phyloP scores from a whole-genome alignment of 2,888 invertebrate species.

The Isoperla grammatica region DNA sequence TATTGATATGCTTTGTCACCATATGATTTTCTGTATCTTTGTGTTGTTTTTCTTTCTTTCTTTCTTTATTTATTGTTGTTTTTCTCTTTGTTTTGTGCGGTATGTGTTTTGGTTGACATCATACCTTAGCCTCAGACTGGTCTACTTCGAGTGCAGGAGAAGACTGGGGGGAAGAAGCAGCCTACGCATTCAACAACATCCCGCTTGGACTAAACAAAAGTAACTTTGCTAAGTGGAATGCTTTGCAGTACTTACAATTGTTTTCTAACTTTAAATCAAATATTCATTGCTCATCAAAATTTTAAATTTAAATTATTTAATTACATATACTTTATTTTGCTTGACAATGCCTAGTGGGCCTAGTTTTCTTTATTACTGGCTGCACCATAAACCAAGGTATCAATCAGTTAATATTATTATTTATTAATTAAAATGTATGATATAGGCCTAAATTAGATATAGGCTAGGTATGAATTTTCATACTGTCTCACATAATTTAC shows the following conservation, averaged over 20 bases:
- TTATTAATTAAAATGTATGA: no score
- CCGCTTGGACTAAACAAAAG: constrained; percentile 32
- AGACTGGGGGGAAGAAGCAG: constrained; percentile 9
- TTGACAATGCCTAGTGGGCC: no score
- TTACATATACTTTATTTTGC: no score
- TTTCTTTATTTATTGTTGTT: constrained; percentile 30
- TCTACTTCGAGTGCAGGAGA: constrained; percentile 5
- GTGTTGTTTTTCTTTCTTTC: constrained; percentile 21
- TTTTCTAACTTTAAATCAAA: no score
- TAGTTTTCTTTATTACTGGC: no score
- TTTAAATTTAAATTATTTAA: no score
- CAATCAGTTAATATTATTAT: no score
- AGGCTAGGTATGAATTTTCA: neutral
- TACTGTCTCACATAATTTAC: neutral
- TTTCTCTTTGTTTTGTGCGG: constrained; percentile 22
- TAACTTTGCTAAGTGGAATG: constrained; percentile 21
- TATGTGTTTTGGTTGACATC: neutral
- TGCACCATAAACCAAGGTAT: no score
- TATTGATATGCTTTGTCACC: no score
- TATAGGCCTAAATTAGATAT: no score
- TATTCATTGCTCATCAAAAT: no score
- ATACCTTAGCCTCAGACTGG: neutral
- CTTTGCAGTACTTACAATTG: no score
- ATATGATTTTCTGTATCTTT: constrained; percentile 5
- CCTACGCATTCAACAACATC: constrained; percentile 28